Evolutionary conservation across 53 echinoderm and acorn worm species (phyloP).

Genomic region (Stichopus horrens): DNA sequence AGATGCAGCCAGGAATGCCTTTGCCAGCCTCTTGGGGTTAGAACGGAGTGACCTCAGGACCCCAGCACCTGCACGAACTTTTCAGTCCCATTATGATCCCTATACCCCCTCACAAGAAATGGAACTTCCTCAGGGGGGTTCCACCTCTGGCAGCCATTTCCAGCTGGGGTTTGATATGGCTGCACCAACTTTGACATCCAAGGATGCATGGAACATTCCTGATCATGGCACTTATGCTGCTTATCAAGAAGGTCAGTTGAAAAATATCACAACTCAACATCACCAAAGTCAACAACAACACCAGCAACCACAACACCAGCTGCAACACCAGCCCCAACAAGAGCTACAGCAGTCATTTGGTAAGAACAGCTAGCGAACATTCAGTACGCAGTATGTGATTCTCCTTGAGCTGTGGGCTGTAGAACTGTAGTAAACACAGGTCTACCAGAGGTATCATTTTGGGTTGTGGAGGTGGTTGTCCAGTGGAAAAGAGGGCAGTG

Average conservation of each 20-base stretch:
- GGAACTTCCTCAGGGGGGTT: slow-evolving; percentile 20
- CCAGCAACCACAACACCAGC: not conserved
- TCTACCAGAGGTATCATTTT: too few species aligned
- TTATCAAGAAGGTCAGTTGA: slow-evolving; percentile 52
- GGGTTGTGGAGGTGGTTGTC: too few species aligned
- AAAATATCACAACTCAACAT: not conserved
- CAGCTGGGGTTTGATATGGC: slow-evolving; percentile 68
- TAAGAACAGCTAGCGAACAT: too few species aligned
- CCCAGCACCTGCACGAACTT: slow-evolving; percentile 20
- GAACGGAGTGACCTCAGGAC: slow-evolving; percentile 65
- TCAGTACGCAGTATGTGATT: too few species aligned
- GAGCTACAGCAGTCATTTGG: not conserved
- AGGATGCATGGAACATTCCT: slow-evolving; percentile 72
- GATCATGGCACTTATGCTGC: slow-evolving; percentile 73
- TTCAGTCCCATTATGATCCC: not conserved
- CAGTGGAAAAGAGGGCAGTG: too few species aligned
- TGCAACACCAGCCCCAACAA: slow-evolving; percentile 18
- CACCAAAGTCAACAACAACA: not conserved
- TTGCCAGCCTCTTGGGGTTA: slow-evolving; percentile 76
- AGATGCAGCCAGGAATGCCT: slow-evolving; percentile 73
- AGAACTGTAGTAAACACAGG: too few species aligned
- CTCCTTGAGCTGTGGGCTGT: too few species aligned
- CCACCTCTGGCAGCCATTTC: slow-evolving; percentile 68
- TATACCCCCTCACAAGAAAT: slow-evolving; percentile 9
- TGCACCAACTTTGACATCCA: slow-evolving; percentile 56